Conservation (phyloP, 1,140 invertebrate species). For the Cephus cinctus region DNA sequence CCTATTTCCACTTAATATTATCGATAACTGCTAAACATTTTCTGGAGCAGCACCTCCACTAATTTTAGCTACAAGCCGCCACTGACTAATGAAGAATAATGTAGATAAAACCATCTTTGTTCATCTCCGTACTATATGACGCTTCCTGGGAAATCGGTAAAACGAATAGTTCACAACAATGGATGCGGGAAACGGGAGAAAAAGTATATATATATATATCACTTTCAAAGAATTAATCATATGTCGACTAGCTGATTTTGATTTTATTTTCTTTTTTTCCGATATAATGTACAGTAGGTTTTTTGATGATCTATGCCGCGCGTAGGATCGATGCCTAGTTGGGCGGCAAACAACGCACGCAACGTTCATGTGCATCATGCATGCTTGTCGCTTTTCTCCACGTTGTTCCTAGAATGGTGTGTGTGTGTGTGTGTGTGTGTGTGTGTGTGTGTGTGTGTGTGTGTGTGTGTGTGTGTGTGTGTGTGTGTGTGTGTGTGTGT, state of each 20-base stretch:
- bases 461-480: conserved; percentile 32
- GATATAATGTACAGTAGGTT: conserved; percentile 32
- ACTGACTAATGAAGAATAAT: no score
- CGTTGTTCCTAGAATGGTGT: no score
- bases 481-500: conserved; percentile 31
- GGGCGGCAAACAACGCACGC: not conserved
- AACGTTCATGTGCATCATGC: not conserved
- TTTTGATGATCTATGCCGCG: no score
- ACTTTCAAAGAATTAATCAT: conserved; percentile 19
- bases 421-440: conserved; percentile 28
- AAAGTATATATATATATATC: not conserved
- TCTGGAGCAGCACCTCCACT: no score
- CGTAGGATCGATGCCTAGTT: conserved; percentile 8
- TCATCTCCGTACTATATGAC: no score
- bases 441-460: conserved; percentile 29
- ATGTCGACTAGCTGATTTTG: conserved; percentile 31
- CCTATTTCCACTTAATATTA: no score
- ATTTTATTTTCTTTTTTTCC: conserved; percentile 38
- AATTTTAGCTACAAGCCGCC: no score
- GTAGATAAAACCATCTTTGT: no score
- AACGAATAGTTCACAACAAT: no score
- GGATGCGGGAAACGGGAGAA: not conserved
- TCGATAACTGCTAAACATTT: no score
- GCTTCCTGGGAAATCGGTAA: no score
- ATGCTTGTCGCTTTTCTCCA: not conserved